Evolutionary conservation across 2,797 vertebrate species (phyloP).

Genomic region (Tolypeutes matacus): DNA sequence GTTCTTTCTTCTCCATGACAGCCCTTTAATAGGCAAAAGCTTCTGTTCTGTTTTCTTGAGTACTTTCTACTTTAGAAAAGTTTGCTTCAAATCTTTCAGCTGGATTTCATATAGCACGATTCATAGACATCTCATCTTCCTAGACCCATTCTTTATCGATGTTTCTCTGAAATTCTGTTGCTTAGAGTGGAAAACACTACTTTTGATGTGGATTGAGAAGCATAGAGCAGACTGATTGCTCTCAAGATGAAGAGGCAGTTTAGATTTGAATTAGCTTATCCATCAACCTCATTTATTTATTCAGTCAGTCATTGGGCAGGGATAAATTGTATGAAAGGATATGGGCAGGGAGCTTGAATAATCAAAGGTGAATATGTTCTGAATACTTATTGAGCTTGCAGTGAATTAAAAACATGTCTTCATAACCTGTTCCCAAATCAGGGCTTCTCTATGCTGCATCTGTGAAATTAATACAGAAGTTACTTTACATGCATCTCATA

Average conservation of each 20-base stretch:
- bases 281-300: conserved; percentile 9
- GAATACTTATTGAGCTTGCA: background rate
- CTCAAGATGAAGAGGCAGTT: background rate
- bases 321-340: background rate
- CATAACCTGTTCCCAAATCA: background rate
- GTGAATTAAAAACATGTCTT: background rate
- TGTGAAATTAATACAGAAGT: background rate
- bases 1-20: conserved; percentile 1
- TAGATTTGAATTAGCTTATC: conserved; percentile 15
- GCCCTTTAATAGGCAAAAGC: background rate
- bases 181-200: background rate
- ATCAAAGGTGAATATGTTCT: background rate
- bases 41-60: background rate
- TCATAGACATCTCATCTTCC: background rate
- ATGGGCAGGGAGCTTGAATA: background rate
- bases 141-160: background rate
- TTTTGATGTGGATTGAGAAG: background rate
- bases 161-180: background rate
- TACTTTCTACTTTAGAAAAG: background rate
- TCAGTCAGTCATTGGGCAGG: background rate
- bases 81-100: background rate
- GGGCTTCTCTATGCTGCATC: background rate
- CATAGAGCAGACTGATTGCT: background rate
- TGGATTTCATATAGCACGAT: background rate
- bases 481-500: background rate